These are phyloP conservation scores for Labia minor DNA, from an alignment of 2,888 invertebrate genomes.

Conservation along the genomic window DNA sequence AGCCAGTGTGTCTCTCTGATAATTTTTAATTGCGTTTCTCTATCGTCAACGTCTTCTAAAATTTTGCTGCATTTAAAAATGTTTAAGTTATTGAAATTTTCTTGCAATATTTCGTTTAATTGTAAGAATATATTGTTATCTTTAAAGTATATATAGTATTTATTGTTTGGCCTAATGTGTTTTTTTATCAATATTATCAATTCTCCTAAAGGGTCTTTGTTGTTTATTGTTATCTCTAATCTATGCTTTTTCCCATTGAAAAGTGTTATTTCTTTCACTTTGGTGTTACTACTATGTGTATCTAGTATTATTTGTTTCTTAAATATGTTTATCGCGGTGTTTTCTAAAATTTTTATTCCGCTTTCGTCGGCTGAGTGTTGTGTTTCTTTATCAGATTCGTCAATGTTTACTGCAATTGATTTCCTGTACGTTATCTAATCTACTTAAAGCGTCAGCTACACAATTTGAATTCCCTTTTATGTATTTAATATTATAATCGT, in stretches of 20 bases:
- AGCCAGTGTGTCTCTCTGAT: background rate
- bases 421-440: constrained; percentile 25
- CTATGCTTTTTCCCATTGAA: background rate
- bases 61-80: background rate
- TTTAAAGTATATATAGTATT: background rate
- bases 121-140: background rate
- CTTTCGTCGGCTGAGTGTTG: too few relatives aligned
- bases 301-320: background rate
- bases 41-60: background rate
- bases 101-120: background rate
- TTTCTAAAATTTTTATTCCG: background rate
- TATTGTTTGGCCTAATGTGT: background rate
- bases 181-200: background rate
- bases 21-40: background rate
- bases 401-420: background rate
- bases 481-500: constrained; percentile 29
- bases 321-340: background rate
- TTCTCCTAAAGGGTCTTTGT: background rate
- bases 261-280: background rate
- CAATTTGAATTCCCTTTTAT: too few relatives aligned
- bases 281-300: background rate
- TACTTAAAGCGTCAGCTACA: too few relatives aligned
- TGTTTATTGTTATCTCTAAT: background rate
- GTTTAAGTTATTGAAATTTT: background rate
- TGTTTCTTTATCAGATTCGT: background rate